Conservation (phyloP, 1,140 invertebrate species). For the Dufourea novaeangliae region DNA sequence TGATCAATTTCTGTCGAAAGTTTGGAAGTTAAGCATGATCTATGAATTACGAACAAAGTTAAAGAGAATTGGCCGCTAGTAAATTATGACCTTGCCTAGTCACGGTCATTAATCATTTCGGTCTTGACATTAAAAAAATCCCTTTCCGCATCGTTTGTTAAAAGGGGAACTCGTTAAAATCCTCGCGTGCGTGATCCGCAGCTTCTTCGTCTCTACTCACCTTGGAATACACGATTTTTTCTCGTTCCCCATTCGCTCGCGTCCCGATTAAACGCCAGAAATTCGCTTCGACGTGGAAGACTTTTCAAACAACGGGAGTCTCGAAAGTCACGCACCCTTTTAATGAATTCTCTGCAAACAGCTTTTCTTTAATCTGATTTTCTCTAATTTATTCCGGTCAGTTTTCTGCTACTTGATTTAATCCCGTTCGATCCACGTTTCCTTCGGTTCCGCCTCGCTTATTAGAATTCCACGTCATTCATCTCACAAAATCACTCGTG, state of each 20-base stretch:
- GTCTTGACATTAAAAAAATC: constrained; percentile 4
- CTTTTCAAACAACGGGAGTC: background rate
- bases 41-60: constrained; percentile 43
- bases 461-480: background rate
- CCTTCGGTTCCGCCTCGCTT: background rate
- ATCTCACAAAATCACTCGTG: background rate
- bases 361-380: constrained; percentile 7
- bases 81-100: constrained; percentile 20
- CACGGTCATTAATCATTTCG: constrained; percentile 16
- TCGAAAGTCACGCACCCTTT: constrained; percentile 1
- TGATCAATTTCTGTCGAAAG: constrained; percentile 33
- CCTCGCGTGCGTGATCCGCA: background rate
- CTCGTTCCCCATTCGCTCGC: background rate
- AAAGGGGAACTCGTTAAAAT: constrained; percentile 5
- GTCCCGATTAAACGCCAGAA: background rate
- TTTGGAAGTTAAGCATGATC: constrained; percentile 33
- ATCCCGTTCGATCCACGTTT: background rate
- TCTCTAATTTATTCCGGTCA: constrained; percentile 14
- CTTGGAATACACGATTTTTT: background rate
- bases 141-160: background rate
- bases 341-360: constrained; percentile 7
- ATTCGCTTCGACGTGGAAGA: background rate
- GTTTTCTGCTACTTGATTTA: background rate
- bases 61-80: constrained; percentile 21
- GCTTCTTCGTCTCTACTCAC: background rate